Percentiles rank a stretch among this genome's conserved stretches.
Conservation (phyloP, 2,888 invertebrate genomes). For the Cheilosia pagana region DNA sequence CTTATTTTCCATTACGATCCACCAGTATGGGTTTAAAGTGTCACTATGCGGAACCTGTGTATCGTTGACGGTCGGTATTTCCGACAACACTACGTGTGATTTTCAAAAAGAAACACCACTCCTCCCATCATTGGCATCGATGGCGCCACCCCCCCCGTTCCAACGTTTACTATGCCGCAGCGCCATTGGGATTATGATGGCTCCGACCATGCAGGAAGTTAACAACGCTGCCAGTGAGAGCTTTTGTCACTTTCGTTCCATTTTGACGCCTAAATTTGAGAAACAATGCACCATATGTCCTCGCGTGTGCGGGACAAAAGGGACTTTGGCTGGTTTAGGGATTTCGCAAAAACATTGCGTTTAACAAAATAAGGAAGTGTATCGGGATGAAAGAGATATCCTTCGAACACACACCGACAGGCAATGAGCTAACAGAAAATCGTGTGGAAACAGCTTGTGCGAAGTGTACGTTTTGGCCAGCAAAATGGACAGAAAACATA, state of each 20-base stretch:
- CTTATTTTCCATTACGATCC: slow-evolving; percentile 37
- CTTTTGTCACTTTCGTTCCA: slow-evolving; percentile 37
- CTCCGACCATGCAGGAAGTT: slow-evolving; percentile 27
- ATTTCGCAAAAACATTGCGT: slow-evolving; percentile 34
- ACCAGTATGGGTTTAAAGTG: slow-evolving; percentile 23
- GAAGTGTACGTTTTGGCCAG: not conserved
- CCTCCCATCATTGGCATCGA: slow-evolving; percentile 15
- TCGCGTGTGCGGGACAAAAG: not conserved
- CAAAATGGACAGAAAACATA: slow-evolving; percentile 10
- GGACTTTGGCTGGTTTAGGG: slow-evolving; percentile 27
- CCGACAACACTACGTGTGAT: slow-evolving; percentile 19
- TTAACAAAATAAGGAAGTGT: slow-evolving; percentile 35
- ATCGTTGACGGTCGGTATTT: slow-evolving; percentile 15
- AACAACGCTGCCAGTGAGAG: slow-evolving; percentile 12
- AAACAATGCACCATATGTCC: not conserved
- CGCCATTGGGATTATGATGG: slow-evolving; percentile 28
- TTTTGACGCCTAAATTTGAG: slow-evolving; percentile 36
- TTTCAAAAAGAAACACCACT: not conserved
- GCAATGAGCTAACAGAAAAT: slow-evolving; percentile 11
- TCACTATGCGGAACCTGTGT: slow-evolving; percentile 23
- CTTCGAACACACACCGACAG: not conserved
- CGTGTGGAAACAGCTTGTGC: slow-evolving; percentile 33
- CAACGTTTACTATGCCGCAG: slow-evolving; percentile 11
- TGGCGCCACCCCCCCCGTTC: slow-evolving; percentile 3
- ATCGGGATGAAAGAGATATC: slow-evolving; percentile 27